Evolutionary conservation across 2,797 vertebrate species (phyloP), one percentile per base, ranked within the genome.

Genomic region (Melanotaenia trifasciata): DNA sequence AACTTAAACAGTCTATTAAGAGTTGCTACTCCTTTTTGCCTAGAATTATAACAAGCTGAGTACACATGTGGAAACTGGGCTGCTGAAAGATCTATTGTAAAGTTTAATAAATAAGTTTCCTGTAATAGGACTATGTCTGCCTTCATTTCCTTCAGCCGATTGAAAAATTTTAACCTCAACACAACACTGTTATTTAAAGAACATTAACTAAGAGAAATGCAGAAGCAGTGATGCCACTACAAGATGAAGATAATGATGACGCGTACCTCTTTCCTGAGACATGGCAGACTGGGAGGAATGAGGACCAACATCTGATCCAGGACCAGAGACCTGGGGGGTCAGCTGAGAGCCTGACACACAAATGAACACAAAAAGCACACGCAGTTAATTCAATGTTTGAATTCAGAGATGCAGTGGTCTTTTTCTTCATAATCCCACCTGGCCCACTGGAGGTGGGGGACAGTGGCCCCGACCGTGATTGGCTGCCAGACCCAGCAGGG

Each of bases 191-290:
- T 40, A 40, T 40, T 40, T 40, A 40, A 2, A 2, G 12, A 40
- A 40, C 12, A 12, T 13, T 1, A 3, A 40, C 38, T 3, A 40
- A 40, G 38, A 40, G 38, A 40, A 40, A 40, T 14, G 65, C 26
- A 66, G 24, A 54, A 18, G 57, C 56, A 47, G 47, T 24, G 50
- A 53, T 36, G 51, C 30, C 30, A 30, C 4, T 30, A 5, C 30
- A 53, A 4, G 24, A 64, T 53, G 32, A 53, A 26, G 14, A 40
- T 40, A 4, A 16, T 45, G 53, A 4, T 33, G 56, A 58, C 75
- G 87, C 92, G 88, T 82, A 98, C 97, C 96, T 96, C 97, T 94
- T 83, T 98, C 97, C 89, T 97, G 97, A 86, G 96, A 96, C 96
- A 97, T 96, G 87, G 96, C 95, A 20, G 96, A 96, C 89, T 97